A percentile compares a stretch with the other conserved stretches of the same genome.
Evolutionary conservation across 2,888 invertebrate genomes (phyloP).

Genomic region (Chloroclysta siterata): DNA sequence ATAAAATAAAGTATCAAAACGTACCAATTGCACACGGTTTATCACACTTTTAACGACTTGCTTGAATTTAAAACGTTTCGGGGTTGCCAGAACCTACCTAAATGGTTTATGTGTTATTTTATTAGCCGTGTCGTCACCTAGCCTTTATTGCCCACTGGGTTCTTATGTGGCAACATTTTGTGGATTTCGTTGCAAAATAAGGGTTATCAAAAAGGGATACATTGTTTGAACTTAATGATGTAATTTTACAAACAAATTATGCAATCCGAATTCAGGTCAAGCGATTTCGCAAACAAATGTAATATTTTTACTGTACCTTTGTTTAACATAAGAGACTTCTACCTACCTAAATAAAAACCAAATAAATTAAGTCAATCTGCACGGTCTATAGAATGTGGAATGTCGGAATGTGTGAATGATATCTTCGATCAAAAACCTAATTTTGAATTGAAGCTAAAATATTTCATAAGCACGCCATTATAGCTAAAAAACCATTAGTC

Average conservation of each 20-base stretch:
- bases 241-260: constrained; percentile 15
- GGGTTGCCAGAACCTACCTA: constrained; percentile 44
- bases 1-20: constrained; percentile 57
- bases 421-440: no score
- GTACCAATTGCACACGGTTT: constrained; percentile 52
- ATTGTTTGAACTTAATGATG: constrained; percentile 17
- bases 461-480: no score
- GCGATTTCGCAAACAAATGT: background rate
- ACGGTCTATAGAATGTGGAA: no score
- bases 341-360: no score
- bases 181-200: constrained; percentile 37
- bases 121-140: constrained; percentile 58
- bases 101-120: constrained; percentile 63
- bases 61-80: constrained; percentile 62
- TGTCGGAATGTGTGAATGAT: no score
- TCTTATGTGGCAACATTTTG: constrained; percentile 46
- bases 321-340: no score
- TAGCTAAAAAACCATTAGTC: no score
- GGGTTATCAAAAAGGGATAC: constrained; percentile 42
- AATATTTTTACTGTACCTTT: background rate
- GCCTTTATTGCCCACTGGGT: constrained; percentile 50
- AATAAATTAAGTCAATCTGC: no score
- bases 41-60: constrained; percentile 56
- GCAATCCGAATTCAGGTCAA: constrained; percentile 7
- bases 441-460: no score